Conservation (phyloP, 1,140 invertebrate genomes). For the Drosophila virilis region DNA sequence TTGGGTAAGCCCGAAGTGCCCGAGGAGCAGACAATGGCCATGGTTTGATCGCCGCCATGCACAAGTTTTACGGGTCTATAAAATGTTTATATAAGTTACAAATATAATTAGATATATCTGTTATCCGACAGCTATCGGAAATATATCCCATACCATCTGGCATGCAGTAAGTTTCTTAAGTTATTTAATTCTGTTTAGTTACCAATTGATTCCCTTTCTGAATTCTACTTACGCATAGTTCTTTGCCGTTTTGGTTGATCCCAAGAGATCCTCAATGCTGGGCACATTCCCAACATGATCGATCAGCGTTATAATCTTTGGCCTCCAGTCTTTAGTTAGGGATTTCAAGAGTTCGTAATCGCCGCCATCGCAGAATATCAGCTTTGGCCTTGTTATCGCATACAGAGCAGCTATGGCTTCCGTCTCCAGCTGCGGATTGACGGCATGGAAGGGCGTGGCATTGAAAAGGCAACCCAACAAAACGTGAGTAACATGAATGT, state of each 20-base stretch:
- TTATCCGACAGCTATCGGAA: too few species aligned
- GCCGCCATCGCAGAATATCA: conserved; percentile 38
- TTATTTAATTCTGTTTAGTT: too few species aligned
- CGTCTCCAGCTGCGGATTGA: conserved; percentile 10
- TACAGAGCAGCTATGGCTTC: conserved; percentile 19
- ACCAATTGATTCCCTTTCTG: too few species aligned
- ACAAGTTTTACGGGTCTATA: conserved; percentile 19
- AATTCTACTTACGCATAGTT: conserved; percentile 6
- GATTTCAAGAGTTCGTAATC: conserved; percentile 17
- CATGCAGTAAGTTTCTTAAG: too few species aligned
- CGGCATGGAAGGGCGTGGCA: conserved; percentile 34
- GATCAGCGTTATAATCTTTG: conserved; percentile 15
- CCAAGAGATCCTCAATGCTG: conserved; percentile 8
- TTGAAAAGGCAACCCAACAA: conserved; percentile 28
- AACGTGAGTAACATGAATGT: conserved; percentile 1
- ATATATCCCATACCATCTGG: too few species aligned
- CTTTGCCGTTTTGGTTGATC: not conserved
- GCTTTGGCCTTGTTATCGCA: conserved; percentile 33
- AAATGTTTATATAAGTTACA: not conserved
- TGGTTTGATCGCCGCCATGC: conserved; percentile 47
- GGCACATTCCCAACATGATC: conserved; percentile 8
- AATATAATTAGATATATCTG: too few species aligned
- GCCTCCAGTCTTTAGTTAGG: conserved; percentile 4
- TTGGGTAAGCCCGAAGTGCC: conserved; percentile 91
- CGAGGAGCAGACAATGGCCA: conserved; percentile 85